Evolutionary conservation across 2,888 invertebrate species (phyloP).

Genomic region (Andrena bicolor): DNA sequence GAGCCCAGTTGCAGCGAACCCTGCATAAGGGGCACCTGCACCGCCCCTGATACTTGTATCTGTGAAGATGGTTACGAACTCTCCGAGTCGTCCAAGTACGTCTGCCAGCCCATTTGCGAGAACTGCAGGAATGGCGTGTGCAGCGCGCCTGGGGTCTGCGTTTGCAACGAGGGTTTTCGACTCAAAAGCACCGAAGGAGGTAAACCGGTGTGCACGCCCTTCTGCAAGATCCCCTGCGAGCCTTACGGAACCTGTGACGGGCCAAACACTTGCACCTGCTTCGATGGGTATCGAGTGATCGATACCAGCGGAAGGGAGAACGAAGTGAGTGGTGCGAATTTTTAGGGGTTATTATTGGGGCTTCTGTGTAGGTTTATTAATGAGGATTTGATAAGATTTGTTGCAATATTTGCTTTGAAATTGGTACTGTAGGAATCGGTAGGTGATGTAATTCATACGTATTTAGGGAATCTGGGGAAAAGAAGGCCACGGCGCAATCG

Average conservation of each 20-base stretch:
- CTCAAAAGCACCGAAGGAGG: constrained; percentile 62
- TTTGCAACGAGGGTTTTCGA: constrained; percentile 83
- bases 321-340: constrained; percentile 12
- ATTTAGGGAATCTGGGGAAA: too few relatives aligned
- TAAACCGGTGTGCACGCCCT: constrained; percentile 77
- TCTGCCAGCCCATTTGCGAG: constrained; percentile 80
- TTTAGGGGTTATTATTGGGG: too few relatives aligned
- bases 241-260: constrained; percentile 72
- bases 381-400: too few relatives aligned
- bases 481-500: too few relatives aligned
- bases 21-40: constrained; percentile 74
- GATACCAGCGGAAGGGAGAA: not conserved
- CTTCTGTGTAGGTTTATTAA: too few relatives aligned
- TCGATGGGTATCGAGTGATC: constrained; percentile 64
- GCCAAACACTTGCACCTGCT: constrained; percentile 55
- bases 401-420: too few relatives aligned
- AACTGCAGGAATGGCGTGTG: constrained; percentile 85
- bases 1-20: constrained; percentile 82
- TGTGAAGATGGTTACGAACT: constrained; percentile 74
- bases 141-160: constrained; percentile 82
- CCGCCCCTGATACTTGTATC: constrained; percentile 69
- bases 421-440: too few relatives aligned
- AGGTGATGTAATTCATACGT: too few relatives aligned
- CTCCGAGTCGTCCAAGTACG: constrained; percentile 45
- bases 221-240: constrained; percentile 78